Percentiles rank a stretch among this genome's conserved stretches.
phyloP scores from a whole-genome alignment of 2,797 vertebrate genomes.

The Cuniculus paca region DNA sequence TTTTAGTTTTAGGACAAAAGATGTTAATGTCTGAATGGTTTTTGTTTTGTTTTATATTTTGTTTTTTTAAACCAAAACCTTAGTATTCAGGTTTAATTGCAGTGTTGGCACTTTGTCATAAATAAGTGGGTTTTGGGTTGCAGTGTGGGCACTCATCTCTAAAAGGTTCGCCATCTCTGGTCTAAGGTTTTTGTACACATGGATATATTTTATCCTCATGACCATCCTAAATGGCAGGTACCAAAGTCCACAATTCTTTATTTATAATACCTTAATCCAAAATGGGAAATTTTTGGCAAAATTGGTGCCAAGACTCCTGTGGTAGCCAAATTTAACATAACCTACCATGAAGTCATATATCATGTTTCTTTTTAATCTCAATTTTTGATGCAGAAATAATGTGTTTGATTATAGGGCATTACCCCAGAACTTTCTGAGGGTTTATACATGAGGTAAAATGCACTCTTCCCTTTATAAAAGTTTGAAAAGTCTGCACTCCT shows the following conservation, averaged over 20 bases:
- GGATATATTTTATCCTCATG: constrained; percentile 55
- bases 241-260: neutral
- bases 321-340: neutral
- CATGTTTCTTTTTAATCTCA: neutral
- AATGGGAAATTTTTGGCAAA: constrained; percentile 7
- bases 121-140: neutral
- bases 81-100: neutral
- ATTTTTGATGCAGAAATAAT: neutral
- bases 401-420: neutral
- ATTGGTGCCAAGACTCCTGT: neutral
- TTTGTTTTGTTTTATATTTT: too few species aligned
- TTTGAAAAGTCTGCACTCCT: neutral
- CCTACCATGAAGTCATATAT: neutral
- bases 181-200: constrained; percentile 36
- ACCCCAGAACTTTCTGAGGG: neutral
- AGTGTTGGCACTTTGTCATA: neutral
- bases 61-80: neutral
- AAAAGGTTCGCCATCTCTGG: neutral
- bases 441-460: neutral
- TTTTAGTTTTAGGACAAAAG: neutral
- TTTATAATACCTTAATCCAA: neutral
- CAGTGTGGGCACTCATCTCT: neutral
- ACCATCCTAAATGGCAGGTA: neutral
- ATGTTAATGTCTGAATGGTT: neutral
- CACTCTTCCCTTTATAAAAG: neutral